These are phyloP conservation scores for Enteromius mattozi DNA, from an alignment of 2,797 vertebrate species.

Conservation along the genomic window DNA sequence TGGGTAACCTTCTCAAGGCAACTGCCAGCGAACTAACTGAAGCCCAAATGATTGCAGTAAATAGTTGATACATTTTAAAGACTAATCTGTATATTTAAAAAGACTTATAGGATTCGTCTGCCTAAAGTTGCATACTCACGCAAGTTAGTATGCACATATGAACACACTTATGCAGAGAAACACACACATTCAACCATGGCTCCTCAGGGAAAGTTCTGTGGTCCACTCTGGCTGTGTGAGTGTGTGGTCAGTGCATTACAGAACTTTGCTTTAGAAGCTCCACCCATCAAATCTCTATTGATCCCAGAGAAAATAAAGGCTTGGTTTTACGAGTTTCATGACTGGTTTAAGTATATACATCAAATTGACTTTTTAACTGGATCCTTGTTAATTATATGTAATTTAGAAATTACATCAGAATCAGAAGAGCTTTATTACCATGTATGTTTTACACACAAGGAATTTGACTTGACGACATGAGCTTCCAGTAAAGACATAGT, in stretches of 20 bases:
- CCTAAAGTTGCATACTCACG: not conserved
- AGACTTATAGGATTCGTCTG: not conserved
- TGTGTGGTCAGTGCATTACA: conserved; percentile 73
- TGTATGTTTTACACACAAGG: too few species aligned
- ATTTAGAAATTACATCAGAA: not conserved
- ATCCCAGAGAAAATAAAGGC: conserved; percentile 9
- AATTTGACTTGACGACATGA: too few species aligned
- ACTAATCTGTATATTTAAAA: not conserved
- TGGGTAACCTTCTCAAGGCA: not conserved
- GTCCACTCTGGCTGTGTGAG: conserved; percentile 62
- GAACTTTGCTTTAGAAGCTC: conserved; percentile 70
- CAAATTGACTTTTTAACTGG: not conserved
- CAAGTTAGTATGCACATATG: not conserved
- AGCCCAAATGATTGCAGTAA: not conserved
- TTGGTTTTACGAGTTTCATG: not conserved
- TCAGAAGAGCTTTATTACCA: too few species aligned
- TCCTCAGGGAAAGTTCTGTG: conserved; percentile 64
- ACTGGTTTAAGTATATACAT: not conserved
- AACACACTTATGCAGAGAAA: conserved; percentile 4
- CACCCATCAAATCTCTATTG: conserved; percentile 13
- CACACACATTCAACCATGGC: conserved; percentile 13
- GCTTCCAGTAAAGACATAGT: too few species aligned
- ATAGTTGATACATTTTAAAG: not conserved
- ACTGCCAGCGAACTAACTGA: conserved; percentile 13
- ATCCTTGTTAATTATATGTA: not conserved